Percentiles rank a stretch among this genome's conserved stretches.
Evolutionary conservation across 1,140 invertebrate genomes (phyloP).

Genomic region (Bradynema listronoti): DNA sequence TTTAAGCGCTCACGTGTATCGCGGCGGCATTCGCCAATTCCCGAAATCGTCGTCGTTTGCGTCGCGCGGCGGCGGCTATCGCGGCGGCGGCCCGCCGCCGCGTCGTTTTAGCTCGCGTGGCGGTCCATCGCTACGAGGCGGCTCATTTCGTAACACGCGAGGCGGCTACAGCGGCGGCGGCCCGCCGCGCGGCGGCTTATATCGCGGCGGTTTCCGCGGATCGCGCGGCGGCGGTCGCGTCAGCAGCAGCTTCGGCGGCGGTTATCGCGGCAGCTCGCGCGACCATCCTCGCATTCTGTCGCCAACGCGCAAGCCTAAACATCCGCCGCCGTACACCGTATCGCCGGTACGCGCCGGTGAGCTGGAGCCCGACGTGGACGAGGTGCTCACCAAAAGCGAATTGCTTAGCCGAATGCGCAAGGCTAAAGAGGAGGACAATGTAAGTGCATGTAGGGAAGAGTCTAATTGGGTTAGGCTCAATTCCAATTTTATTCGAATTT

Average conservation of each 20-base stretch:
- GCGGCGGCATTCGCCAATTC: too few relatives aligned
- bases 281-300: neutral
- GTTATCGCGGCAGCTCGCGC: neutral
- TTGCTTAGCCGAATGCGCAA: neutral
- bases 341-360: neutral
- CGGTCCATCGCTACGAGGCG: too few relatives aligned
- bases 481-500: constrained; percentile 1
- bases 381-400: neutral
- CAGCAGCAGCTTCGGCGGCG: neutral
- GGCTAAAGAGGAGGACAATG: constrained; percentile 3
- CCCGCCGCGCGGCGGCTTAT: neutral
- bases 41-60: too few relatives aligned
- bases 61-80: too few relatives aligned
- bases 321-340: constrained; percentile 3
- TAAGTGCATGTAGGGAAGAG: neutral
- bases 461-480: neutral
- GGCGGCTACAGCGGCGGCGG: neutral
- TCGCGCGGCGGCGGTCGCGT: neutral
- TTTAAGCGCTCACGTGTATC: too few relatives aligned
- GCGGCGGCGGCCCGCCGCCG: too few relatives aligned
- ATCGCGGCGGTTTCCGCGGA: neutral
- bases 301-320: neutral
- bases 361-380: neutral
- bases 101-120: too few relatives aligned
- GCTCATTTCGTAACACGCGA: neutral